Evolutionary conservation across 1,140 invertebrate species (phyloP), one percentile per base, ranked within the genome.

Genomic region (Panulirus ornatus): DNA sequence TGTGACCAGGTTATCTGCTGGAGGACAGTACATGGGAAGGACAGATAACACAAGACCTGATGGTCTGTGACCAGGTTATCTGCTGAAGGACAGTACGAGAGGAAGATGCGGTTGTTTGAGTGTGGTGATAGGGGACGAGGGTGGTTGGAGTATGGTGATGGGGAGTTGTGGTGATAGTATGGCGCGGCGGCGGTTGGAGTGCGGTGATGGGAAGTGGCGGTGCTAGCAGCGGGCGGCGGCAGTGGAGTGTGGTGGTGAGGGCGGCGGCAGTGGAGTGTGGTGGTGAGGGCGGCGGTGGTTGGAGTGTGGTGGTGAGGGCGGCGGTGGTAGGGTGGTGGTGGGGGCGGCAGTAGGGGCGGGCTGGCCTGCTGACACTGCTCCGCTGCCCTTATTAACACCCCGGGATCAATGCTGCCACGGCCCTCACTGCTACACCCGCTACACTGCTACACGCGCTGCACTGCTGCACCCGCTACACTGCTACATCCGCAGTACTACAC

Each of bases 381-480:
- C n/a, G 22, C 76, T 79, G 30, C 76, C 51, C 44, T 51, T 79
- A 79, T 79, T 79, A 79, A 79, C 76, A 78, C 75, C 75, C 75
- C 0, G 75, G 54, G 75, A 44, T 44, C 40, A 42, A 78, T 42
- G 38, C 38, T n/a, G 40, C 75, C 75, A 42, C 38, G 66, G 66
- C 66, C 66, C 36, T 30, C 66, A 70, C 66, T 34, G 11, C n/a
- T n/a, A n/a, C n/a, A n/a, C 5, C 44, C 14, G 44, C 44, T 47
- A 47, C 44, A 58, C 54, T 22, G 54, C 6, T 58, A 58, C 1
- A 58, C 54, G 14, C 54, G 5, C 44, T 47, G 14, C 66, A 70
- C 66, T 34, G 11, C n/a, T n/a, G n/a, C n/a, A n/a, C 5, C 44
- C 14, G 44, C 44, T 47, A 47, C 44, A 58, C 54, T 22, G 54